Evolutionary conservation across 1,140 invertebrate species (phyloP).

Genomic region (Tribolium madens): DNA sequence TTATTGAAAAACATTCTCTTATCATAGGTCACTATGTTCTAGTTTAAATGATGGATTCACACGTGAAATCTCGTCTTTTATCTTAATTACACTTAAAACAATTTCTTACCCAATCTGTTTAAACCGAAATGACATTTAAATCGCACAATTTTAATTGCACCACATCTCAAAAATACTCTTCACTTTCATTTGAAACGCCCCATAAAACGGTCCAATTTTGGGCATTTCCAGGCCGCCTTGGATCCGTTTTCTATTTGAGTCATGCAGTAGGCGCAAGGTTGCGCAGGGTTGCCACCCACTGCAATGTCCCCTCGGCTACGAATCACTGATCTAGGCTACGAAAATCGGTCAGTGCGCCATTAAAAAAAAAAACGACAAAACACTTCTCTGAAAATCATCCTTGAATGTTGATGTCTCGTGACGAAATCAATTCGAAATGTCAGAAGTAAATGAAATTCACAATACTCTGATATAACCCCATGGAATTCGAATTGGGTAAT

Average conservation of each 20-base stretch:
- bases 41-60: background rate
- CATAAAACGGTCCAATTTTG: background rate
- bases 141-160: background rate
- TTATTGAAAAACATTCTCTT: too few species aligned
- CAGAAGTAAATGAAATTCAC: constrained; percentile 11
- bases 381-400: constrained; percentile 15
- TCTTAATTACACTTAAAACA: background rate
- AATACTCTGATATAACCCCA: background rate
- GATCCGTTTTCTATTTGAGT: background rate
- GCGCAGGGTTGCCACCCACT: background rate
- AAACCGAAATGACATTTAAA: background rate
- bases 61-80: background rate
- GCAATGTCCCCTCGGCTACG: background rate
- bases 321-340: background rate
- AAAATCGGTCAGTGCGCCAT: background rate
- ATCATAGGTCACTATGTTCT: background rate
- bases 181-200: background rate
- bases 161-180: background rate
- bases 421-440: constrained; percentile 16
- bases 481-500: background rate
- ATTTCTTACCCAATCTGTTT: background rate
- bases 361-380: background rate
- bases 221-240: background rate
- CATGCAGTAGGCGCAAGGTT: background rate
- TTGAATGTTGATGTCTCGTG: constrained; percentile 12